Evolutionary conservation across 2,888 invertebrate genomes (phyloP).

Genomic region (Melanostoma mellinum): DNA sequence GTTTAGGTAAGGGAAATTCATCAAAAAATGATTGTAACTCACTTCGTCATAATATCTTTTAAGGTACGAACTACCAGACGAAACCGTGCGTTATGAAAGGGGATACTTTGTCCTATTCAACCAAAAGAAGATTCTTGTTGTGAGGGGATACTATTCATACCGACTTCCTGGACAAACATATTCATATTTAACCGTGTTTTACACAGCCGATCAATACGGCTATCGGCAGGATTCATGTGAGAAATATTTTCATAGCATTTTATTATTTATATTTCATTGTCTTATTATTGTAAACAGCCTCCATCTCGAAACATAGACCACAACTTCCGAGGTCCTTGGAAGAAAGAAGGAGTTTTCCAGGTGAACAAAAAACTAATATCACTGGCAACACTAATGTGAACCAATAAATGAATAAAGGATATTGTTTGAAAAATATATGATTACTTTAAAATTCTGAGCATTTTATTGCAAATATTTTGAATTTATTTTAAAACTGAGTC

Average conservation of each 20-base stretch:
- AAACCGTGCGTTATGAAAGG: constrained; percentile 79
- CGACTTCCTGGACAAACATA: constrained; percentile 78
- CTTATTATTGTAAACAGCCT: constrained; percentile 1
- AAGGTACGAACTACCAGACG: constrained; percentile 79
- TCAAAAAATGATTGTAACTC: background rate
- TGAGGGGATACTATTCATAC: constrained; percentile 80
- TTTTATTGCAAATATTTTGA: no score
- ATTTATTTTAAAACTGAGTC: no score
- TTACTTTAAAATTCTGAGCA: no score
- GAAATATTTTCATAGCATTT: constrained; percentile 52
- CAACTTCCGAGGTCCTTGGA: constrained; percentile 33
- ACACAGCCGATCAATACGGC: constrained; percentile 80
- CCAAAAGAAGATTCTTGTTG: constrained; percentile 77
- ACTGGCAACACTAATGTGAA: constrained; percentile 2
- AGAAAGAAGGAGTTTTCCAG: constrained; percentile 7
- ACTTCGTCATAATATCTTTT: background rate
- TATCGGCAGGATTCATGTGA: constrained; percentile 80
- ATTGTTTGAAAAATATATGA: no score
- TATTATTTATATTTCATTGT: background rate
- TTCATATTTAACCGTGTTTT: constrained; percentile 79
- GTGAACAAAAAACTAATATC: background rate
- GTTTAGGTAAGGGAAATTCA: constrained; percentile 74
- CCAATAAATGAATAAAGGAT: background rate
- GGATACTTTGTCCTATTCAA: constrained; percentile 78
- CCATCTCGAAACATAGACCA: constrained; percentile 36